Conservation (phyloP, 2,888 invertebrate species). For the Drosophila gaucha region DNA sequence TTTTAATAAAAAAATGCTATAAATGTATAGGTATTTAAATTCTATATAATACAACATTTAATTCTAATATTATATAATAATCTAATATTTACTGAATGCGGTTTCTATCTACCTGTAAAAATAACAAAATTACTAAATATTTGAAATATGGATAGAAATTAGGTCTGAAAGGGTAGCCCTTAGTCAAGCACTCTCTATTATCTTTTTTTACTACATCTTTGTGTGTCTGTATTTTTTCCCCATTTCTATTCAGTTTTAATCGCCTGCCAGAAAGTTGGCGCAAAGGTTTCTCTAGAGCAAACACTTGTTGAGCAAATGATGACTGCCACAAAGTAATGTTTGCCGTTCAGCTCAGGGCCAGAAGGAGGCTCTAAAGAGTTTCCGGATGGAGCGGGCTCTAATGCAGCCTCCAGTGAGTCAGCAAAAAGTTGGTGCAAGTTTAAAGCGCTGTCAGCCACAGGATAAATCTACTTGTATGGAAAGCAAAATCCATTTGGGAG, state of each 20-base stretch:
- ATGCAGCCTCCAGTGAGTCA: conserved; percentile 53
- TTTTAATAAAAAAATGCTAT: no score
- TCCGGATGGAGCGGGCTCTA: conserved; percentile 2
- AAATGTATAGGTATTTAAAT: no score
- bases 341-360: conserved; percentile 54
- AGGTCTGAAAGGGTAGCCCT: not conserved
- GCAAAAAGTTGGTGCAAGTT: conserved; percentile 53
- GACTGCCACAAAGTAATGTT: conserved; percentile 75
- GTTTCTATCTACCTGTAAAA: no score
- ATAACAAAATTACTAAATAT: no score
- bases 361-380: not conserved
- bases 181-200: not conserved
- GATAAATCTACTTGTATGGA: conserved; percentile 32
- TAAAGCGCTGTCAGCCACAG: conserved; percentile 47
- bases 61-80: no score
- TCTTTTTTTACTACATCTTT: not conserved
- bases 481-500: conserved; percentile 39
- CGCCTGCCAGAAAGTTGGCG: conserved; percentile 51
- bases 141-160: no score
- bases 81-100: no score
- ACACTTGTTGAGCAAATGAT: conserved; percentile 78
- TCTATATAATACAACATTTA: no score
- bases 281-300: conserved; percentile 72
- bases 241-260: conserved; percentile 57
- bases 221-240: not conserved